Base-by-base conservation (phyloP, 2,888 invertebrate genomes). In the Acleris literana region DNA sequence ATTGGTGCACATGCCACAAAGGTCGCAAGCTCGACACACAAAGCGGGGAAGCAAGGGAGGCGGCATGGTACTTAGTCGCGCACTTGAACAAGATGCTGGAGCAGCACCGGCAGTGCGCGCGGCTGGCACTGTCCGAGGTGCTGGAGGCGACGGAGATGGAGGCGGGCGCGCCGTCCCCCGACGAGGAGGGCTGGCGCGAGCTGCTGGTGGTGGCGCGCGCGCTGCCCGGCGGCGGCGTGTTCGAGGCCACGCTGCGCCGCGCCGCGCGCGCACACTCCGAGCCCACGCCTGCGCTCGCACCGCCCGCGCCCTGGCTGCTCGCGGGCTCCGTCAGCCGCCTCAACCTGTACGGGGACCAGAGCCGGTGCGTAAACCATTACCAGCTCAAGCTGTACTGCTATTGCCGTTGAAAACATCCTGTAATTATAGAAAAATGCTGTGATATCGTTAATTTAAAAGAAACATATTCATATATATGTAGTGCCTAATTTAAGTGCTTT, bases 1-100 rank as follows among this genome's bases (percentile, higher is more conserved):
- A 97, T 81, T 98, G 96, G 96, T 98, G 98, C 83, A 96, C 97
- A 22, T 98, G 98, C 73, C 96, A 97, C 77, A 94, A 94, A 66
- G 94, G 94, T 61, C 87, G 87, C 58, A 93, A 94, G 71, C 79
- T 97, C 18, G 80, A 93, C 0, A 85, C 87, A 0, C 90, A 93
- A 39, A 93, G 95, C 71, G 74, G 83, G 0, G 80, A 86, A 9
- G 95, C 96, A 0, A 80, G 87, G 6, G 88, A 94, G 49, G 95
- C 95, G 0, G 95, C 95, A 0, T 79, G 87, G 1, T 94, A 93
- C 71, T 86, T 97, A 29, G 93, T 97, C 0, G 80, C 86, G 6
- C 88, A 94, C 69, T 92, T 98, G 48, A 97, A 97, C 79, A 71
- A 80, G 1, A 87, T 95, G 75, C 78, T 97, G 4, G 83, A 81